Conservation (phyloP, 2,888 invertebrate genomes). For the Phortica okadai region DNA sequence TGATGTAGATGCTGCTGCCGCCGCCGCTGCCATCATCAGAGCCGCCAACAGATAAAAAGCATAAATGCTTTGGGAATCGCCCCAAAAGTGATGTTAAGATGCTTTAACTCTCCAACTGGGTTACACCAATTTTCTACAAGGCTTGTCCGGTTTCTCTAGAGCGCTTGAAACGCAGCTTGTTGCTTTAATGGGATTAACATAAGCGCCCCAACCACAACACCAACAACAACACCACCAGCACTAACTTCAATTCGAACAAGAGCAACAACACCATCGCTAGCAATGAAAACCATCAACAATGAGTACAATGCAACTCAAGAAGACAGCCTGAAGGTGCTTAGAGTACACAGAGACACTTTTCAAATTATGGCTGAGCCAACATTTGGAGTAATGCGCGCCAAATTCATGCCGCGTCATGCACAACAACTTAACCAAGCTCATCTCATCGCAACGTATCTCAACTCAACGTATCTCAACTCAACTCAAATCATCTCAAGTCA, state of each 20-base stretch:
- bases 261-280: too few species aligned
- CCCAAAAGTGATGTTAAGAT: neutral
- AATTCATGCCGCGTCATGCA: constrained; percentile 42
- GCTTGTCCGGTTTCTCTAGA: constrained; percentile 35
- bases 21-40: neutral
- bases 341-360: constrained; percentile 26
- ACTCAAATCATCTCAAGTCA: constrained; percentile 4
- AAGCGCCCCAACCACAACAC: constrained; percentile 61
- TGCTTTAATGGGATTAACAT: constrained; percentile 69
- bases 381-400: neutral
- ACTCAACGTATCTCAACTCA: neutral
- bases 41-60: too few species aligned
- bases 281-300: too few species aligned
- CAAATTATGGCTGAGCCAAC: neutral
- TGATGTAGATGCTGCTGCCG: constrained; percentile 60
- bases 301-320: constrained; percentile 59
- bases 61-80: neutral
- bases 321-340: constrained; percentile 36
- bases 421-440: constrained; percentile 47
- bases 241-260: too few species aligned
- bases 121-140: constrained; percentile 60
- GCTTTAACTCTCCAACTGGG: constrained; percentile 4
- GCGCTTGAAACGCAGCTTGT: constrained; percentile 50
- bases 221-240: neutral
- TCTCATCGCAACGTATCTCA: neutral